Conservation (phyloP, 2,888 invertebrate species). For the Eremobia ochroleuca region DNA sequence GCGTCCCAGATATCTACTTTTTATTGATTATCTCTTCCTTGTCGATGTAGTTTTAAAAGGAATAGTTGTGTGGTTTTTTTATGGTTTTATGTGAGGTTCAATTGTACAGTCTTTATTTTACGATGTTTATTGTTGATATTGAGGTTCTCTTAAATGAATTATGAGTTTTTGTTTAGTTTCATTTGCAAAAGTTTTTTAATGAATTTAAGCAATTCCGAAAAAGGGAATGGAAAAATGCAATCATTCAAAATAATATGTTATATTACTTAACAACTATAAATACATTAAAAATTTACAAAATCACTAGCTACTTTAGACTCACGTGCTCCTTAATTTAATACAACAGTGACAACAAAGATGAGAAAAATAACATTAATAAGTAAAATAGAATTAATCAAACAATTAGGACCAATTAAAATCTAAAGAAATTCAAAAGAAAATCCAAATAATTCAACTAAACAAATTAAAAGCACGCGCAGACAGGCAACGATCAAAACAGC, state of each 20-base stretch:
- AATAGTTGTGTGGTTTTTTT: constrained; percentile 1
- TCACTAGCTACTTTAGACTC: constrained; percentile 83
- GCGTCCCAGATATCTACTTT: constrained; percentile 35
- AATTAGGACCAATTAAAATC: constrained; percentile 40
- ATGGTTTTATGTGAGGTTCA: not conserved
- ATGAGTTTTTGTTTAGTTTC: not conserved
- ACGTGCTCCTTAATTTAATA: constrained; percentile 61
- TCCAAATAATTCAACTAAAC: constrained; percentile 55
- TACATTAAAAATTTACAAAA: constrained; percentile 67
- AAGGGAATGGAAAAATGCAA: constrained; percentile 6
- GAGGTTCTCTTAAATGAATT: not conserved
- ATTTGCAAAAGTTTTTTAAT: not conserved
- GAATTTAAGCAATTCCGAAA: not conserved
- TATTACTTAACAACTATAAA: constrained; percentile 57
- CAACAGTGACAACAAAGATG: constrained; percentile 63
- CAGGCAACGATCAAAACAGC: constrained; percentile 20
- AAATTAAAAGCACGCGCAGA: constrained; percentile 48
- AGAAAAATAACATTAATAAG: constrained; percentile 46
- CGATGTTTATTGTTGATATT: not conserved
- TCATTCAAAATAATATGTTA: constrained; percentile 45
- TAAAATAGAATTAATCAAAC: constrained; percentile 41
- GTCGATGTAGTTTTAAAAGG: not conserved
- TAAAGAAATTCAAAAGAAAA: constrained; percentile 46
- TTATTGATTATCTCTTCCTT: constrained; percentile 43
- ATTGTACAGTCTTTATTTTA: not conserved